Evolutionary conservation across 2,888 invertebrate genomes (phyloP), one percentile per base, ranked within the genome.

Genomic region (Lysandra coridon): DNA sequence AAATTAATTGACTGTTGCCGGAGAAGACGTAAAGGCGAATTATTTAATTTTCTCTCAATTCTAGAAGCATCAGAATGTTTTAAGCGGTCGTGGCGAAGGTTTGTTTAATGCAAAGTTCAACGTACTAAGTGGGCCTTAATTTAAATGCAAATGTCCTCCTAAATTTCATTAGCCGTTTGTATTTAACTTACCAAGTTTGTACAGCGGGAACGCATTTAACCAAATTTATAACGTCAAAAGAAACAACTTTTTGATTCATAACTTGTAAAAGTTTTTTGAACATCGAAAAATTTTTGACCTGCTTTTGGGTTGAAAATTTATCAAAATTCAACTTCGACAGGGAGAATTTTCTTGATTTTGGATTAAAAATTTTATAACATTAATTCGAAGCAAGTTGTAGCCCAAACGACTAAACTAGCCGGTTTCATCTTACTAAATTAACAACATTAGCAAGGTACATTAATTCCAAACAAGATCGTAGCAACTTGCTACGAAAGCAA

Each of bases 121-220:
- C 40, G 44, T 4, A 49, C 74, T 44, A 75, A 44, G 23, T 75
- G 69, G 69, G 33, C n/a, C 74, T 75, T 40, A 23, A 75, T 75
- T 75, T 30, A 44, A 75, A 75, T 75, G 74, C 49, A 75, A 75
- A 75, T 44, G 74, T 30, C 44, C 30, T 23, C 49, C 49, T 7
- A 75, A 75, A 75, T 44, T 49, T 75, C 23, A 75, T 75, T 49
- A 49, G 10, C 23, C 49, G 49, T 75, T 44, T 49, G 30, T 73
- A 17, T 49, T 49, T 74, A 74, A 44, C 49, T 74, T 49, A 23
- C 49, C 23, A 44, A 75, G 74, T 75, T 75, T 44, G 74, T 75
- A n/a, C 40, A 75, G 49, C 30, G 1, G 23, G 49, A 49, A 75
- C 44, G 14, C 74, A 4, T 23, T 74, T 23, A 49, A 74, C 44